phyloP scores from a whole-genome alignment of 1,140 invertebrate genomes.

The Drosophila nannoptera region DNA sequence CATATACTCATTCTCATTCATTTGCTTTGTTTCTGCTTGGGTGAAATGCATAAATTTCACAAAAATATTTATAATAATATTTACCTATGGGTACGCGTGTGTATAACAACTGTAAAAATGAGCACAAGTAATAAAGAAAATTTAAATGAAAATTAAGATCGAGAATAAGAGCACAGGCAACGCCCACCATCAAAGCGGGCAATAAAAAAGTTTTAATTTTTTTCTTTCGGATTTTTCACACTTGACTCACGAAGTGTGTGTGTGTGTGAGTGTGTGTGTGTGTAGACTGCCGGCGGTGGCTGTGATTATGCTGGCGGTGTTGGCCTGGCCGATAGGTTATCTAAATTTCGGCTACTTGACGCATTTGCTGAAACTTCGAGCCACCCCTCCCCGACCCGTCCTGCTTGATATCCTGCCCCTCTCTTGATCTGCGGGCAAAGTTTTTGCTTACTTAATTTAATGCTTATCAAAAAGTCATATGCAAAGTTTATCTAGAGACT shows the following conservation, averaged over 20 bases:
- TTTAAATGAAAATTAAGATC: background rate
- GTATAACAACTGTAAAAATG: slow-evolving; percentile 23
- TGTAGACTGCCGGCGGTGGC: slow-evolving; percentile 4
- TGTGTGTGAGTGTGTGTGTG: slow-evolving; percentile 9
- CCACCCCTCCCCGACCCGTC: background rate
- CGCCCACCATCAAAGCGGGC: slow-evolving; percentile 9
- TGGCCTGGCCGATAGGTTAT: slow-evolving; percentile 29
- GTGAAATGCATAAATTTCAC: slow-evolving; percentile 33
- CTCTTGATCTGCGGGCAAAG: slow-evolving; percentile 19
- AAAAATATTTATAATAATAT: slow-evolving; percentile 10
- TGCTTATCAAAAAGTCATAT: slow-evolving; percentile 44
- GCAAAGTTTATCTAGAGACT: slow-evolving; percentile 34
- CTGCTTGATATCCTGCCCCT: background rate
- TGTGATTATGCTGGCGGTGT: slow-evolving; percentile 12
- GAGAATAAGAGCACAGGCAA: background rate
- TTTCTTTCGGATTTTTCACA: background rate
- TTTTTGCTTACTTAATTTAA: slow-evolving; percentile 38
- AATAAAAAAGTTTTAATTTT: slow-evolving; percentile 8
- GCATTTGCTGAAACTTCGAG: slow-evolving; percentile 6
- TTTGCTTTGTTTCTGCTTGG: slow-evolving; percentile 13
- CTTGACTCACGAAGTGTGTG: slow-evolving; percentile 23
- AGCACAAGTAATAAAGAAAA: slow-evolving; percentile 24
- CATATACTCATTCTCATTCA: slow-evolving; percentile 4
- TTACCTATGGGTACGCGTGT: slow-evolving; percentile 2
- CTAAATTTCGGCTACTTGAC: slow-evolving; percentile 28